phyloP scores from a whole-genome alignment of 2,113 vertebrate species.

The Scomber scombrus region DNA sequence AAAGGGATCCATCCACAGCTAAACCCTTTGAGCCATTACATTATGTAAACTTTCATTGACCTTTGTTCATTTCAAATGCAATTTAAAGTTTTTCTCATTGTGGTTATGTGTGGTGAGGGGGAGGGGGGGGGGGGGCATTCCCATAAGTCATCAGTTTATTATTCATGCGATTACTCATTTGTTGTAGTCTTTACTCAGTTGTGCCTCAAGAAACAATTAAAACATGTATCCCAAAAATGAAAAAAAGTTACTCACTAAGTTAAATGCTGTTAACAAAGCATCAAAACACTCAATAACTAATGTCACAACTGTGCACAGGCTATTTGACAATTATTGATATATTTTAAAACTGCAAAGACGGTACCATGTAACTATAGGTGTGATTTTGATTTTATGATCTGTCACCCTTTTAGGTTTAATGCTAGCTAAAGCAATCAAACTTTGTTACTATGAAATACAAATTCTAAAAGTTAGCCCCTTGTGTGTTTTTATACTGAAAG shows the following conservation, averaged over 20 bases:
- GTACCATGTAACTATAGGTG: neutral
- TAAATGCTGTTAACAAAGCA: neutral
- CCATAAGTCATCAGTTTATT: neutral
- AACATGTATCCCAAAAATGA: neutral
- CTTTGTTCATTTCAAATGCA: neutral
- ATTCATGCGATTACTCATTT: neutral
- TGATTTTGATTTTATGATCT: neutral
- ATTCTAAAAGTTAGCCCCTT: neutral
- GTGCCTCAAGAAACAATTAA: neutral
- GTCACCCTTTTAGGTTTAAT: neutral
- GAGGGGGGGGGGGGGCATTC: neutral
- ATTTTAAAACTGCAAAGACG: neutral
- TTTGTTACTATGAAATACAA: neutral
- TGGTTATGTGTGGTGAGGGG: neutral
- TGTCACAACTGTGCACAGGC: neutral
- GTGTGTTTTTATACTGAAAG: constrained; percentile 1
- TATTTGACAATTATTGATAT: neutral
- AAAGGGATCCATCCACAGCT: neutral
- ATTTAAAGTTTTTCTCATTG: neutral
- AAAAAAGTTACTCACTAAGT: neutral
- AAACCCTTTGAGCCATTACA: no score
- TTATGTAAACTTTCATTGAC: neutral
- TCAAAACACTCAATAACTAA: neutral
- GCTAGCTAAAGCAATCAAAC: neutral
- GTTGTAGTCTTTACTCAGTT: neutral